These are phyloP conservation scores for Drosophila dives DNA, from an alignment of 2,888 invertebrate genomes.

Conservation along the genomic window DNA sequence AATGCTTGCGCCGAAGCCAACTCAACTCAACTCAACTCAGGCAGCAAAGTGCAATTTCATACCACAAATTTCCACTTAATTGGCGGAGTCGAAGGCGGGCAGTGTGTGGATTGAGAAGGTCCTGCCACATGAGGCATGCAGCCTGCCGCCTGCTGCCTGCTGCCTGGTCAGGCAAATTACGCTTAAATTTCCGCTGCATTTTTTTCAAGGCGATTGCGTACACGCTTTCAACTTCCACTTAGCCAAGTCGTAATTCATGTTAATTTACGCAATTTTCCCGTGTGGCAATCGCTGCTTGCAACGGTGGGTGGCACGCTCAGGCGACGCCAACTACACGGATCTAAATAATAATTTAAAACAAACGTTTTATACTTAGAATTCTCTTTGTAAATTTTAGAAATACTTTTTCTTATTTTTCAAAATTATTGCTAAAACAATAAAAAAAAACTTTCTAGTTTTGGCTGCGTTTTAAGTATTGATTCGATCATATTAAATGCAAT, in stretches of 20 bases:
- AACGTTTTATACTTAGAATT: too few species aligned
- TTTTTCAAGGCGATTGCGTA: conserved; percentile 78
- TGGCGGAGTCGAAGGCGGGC: conserved; percentile 42
- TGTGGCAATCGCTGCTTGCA: conserved; percentile 32
- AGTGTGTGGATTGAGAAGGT: conserved; percentile 4
- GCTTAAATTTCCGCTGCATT: conserved; percentile 76
- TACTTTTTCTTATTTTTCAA: too few species aligned
- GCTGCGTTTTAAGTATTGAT: too few species aligned
- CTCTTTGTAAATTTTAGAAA: too few species aligned
- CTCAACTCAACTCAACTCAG: conserved; percentile 2
- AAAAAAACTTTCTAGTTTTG: neutral
- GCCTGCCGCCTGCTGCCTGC: conserved; percentile 12
- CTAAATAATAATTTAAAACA: too few species aligned
- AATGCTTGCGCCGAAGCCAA: conserved; percentile 46
- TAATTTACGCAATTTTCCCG: conserved; percentile 74
- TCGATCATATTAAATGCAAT: conserved; percentile 12
- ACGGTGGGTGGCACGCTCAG: conserved; percentile 18
- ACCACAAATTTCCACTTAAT: conserved; percentile 78
- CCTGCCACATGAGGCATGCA: conserved; percentile 22
- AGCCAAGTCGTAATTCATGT: conserved; percentile 68
- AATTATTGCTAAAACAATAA: too few species aligned
- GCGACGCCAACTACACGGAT: neutral
- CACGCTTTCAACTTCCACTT: conserved; percentile 71
- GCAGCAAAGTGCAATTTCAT: conserved; percentile 64
- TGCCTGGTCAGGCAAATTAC: conserved; percentile 59